phyloP scores from a whole-genome alignment of 1,140 invertebrate genomes.

The Hestina assimilis region DNA sequence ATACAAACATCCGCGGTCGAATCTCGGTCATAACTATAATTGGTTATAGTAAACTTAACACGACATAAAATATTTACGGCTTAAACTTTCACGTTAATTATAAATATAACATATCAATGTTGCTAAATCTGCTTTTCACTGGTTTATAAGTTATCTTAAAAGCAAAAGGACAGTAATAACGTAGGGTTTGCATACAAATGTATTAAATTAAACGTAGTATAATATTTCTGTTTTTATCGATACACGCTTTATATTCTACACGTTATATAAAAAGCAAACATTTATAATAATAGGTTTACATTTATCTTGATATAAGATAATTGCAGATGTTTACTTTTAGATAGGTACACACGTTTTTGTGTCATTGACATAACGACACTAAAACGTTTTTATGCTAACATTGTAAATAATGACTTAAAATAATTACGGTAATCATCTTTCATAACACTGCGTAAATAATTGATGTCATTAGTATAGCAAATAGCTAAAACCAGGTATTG shows the following conservation, averaged over 20 bases:
- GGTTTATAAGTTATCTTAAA: slow-evolving; percentile 23
- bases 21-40: slow-evolving; percentile 7
- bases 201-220: slow-evolving; percentile 15
- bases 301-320: not conserved
- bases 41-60: slow-evolving; percentile 8
- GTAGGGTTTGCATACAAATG: slow-evolving; percentile 6
- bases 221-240: slow-evolving; percentile 1
- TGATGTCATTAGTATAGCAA: not conserved
- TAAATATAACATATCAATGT: not conserved
- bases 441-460: not conserved
- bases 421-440: not conserved
- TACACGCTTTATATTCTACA: too few relatives aligned
- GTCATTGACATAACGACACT: slow-evolving; percentile 11
- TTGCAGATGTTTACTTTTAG: not conserved
- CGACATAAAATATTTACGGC: slow-evolving; percentile 7
- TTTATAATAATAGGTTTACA: not conserved
- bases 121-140: slow-evolving; percentile 17
- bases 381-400: not conserved
- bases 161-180: slow-evolving; percentile 6
- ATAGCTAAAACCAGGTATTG: too few relatives aligned
- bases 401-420: slow-evolving; percentile 6
- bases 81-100: slow-evolving; percentile 3
- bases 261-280: too few relatives aligned
- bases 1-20: slow-evolving; percentile 18
- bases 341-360: slow-evolving; percentile 1